Conservation (phyloP, 2,797 vertebrate genomes). For the Gymnoscopelus microlampas region DNA sequence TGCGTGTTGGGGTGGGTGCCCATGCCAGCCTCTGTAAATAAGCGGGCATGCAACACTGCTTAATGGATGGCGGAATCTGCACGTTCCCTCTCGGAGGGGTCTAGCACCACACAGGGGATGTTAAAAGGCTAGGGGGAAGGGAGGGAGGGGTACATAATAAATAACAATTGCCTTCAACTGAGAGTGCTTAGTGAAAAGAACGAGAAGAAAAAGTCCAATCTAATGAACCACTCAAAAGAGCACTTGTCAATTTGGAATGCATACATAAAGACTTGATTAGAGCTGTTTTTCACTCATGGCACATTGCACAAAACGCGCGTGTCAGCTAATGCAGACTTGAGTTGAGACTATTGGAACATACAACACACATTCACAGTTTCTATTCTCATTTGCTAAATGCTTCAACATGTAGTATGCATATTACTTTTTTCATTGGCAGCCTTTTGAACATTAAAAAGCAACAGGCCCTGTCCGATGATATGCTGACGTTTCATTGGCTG, state of each 20-base stretch:
- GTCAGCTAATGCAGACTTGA: no score
- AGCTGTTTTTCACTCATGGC: no score
- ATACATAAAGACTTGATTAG: no score
- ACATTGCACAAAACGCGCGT: no score
- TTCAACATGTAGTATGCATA: no score
- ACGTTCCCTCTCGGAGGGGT: slow-evolving; percentile 16
- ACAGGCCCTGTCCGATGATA: background rate
- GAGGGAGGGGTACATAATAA: slow-evolving; percentile 34
- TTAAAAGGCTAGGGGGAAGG: slow-evolving; percentile 37
- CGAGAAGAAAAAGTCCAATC: no score
- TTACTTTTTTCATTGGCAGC: background rate
- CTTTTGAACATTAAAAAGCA: slow-evolving; percentile 29
- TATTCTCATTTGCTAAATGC: no score
- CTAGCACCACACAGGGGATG: slow-evolving; percentile 38
- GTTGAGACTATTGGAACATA: no score
- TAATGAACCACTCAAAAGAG: no score
- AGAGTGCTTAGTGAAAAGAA: slow-evolving; percentile 8
- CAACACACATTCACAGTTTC: no score
- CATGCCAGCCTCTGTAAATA: slow-evolving; percentile 47
- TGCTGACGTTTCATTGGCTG: slow-evolving; percentile 18
- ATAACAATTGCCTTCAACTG: slow-evolving; percentile 26
- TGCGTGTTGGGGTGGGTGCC: slow-evolving; percentile 35
- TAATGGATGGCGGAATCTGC: slow-evolving; percentile 42
- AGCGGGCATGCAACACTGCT: slow-evolving; percentile 31
- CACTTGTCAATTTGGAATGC: no score